Evolutionary conservation across 2,797 vertebrate genomes (phyloP).

Genomic region (Betta splendens): DNA sequence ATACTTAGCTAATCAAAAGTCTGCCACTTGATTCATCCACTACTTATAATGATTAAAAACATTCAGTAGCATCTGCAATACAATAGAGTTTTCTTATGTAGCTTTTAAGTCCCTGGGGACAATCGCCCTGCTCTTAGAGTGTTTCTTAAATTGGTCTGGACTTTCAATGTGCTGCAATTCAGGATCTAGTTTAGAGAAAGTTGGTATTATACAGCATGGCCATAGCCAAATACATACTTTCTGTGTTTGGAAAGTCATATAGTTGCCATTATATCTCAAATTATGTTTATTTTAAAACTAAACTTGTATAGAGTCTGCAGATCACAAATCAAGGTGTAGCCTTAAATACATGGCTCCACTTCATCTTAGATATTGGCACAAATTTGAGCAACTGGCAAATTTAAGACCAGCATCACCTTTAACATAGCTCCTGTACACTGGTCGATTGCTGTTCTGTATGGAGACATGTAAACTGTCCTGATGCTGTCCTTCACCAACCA

Average conservation of each 20-base stretch:
- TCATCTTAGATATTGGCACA: constrained; percentile 27
- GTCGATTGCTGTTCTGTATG: constrained; percentile 18
- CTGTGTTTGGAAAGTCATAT: constrained; percentile 5
- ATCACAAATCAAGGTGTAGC: background rate
- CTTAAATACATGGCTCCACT: constrained; percentile 1
- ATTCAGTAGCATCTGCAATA: constrained; percentile 2
- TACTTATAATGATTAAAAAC: constrained; percentile 3
- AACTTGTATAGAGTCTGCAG: background rate
- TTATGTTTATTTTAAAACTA: background rate
- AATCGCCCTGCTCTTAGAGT: constrained; percentile 4
- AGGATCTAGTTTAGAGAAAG: constrained; percentile 8
- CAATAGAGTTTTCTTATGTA: background rate
- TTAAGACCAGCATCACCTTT: constrained; percentile 12
- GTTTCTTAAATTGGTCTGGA: constrained; percentile 1
- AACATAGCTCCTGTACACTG: constrained; percentile 5
- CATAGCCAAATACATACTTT: constrained; percentile 4
- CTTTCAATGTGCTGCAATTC: constrained; percentile 5
- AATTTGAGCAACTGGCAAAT: constrained; percentile 24
- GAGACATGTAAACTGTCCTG: constrained; percentile 12
- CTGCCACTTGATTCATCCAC: background rate
- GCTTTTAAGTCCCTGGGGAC: constrained; percentile 1
- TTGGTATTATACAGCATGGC: background rate
- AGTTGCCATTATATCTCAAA: too few species aligned
- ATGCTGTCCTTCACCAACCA: constrained; percentile 20
- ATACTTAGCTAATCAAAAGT: constrained; percentile 1